Conservation (phyloP, 2,113 vertebrate species). For the Miniopterus natalensis region DNA sequence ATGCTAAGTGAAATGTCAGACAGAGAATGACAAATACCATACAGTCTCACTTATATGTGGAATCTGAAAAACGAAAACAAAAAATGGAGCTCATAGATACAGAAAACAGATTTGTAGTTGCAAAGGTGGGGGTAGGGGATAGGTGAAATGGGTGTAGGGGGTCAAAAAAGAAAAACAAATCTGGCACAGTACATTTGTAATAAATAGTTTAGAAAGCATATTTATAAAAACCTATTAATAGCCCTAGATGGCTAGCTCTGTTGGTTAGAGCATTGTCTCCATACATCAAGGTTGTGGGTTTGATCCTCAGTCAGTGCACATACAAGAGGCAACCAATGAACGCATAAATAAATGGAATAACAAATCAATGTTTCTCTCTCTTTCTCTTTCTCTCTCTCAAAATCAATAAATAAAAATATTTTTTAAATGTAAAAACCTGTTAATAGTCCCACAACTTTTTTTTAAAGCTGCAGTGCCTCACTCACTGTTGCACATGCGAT, state of each 20-base stretch:
- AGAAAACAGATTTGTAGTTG: background rate
- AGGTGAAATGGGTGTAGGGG: background rate
- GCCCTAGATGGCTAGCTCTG: background rate
- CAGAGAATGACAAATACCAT: background rate
- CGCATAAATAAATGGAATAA: background rate
- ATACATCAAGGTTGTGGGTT: background rate
- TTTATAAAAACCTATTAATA: slow-evolving; percentile 13
- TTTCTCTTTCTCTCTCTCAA: background rate
- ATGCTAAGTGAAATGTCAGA: background rate
- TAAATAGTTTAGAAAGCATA: background rate
- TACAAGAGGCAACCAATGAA: background rate
- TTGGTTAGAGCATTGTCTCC: background rate
- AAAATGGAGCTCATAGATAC: background rate
- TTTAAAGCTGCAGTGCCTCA: background rate
- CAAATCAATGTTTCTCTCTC: background rate
- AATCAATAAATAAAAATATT: background rate
- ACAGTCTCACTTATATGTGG: background rate
- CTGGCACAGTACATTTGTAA: background rate
- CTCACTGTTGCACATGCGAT: background rate
- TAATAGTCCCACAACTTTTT: background rate
- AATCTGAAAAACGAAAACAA: background rate
- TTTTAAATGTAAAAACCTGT: background rate
- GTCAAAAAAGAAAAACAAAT: background rate
- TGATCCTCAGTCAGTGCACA: background rate
- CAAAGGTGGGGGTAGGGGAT: background rate